A percentile compares a stretch with the other conserved stretches of the same genome.
Conservation (phyloP, 1,140 invertebrate species). For the Diachasma alloeum region DNA sequence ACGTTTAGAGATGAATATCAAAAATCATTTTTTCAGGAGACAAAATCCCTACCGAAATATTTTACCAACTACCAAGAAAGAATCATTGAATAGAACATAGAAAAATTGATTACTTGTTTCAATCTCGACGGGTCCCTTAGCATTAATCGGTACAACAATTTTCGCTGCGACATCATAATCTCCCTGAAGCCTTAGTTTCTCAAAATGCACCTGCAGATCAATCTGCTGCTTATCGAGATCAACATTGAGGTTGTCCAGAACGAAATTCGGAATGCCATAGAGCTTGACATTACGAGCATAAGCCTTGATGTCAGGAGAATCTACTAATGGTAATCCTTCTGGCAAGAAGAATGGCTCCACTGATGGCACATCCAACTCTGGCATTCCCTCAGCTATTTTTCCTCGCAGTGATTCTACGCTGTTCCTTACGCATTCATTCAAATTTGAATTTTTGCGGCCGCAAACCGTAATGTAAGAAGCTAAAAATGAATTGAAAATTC, state of each 20-base stretch:
- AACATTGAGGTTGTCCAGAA: constrained; percentile 61
- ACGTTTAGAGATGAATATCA: too few species aligned
- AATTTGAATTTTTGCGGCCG: constrained; percentile 67
- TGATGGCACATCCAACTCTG: constrained; percentile 69
- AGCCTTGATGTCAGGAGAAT: constrained; percentile 58
- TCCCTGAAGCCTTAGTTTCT: constrained; percentile 63
- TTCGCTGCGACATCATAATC: constrained; percentile 68
- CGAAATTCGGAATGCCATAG: constrained; percentile 64
- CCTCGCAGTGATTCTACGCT: constrained; percentile 66
- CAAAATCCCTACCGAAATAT: too few species aligned
- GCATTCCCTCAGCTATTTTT: constrained; percentile 66
- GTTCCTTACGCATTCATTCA: constrained; percentile 66
- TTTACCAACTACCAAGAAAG: too few species aligned
- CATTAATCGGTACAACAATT: constrained; percentile 60
- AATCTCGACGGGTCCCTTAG: constrained; percentile 46
- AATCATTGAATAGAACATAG: neutral
- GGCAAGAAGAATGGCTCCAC: constrained; percentile 70
- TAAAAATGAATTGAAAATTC: constrained; percentile 37
- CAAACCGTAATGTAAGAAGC: constrained; percentile 72
- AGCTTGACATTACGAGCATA: constrained; percentile 64
- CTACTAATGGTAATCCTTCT: constrained; percentile 50
- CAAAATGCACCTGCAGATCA: constrained; percentile 59
- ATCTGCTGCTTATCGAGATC: constrained; percentile 66
- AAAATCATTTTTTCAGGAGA: too few species aligned
- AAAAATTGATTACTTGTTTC: constrained; percentile 37